A percentile compares a stretch with the other conserved stretches of the same genome.
These are phyloP conservation scores for Heptranchias perlo DNA, from an alignment of 2,113 vertebrate genomes.

Conservation along the genomic window DNA sequence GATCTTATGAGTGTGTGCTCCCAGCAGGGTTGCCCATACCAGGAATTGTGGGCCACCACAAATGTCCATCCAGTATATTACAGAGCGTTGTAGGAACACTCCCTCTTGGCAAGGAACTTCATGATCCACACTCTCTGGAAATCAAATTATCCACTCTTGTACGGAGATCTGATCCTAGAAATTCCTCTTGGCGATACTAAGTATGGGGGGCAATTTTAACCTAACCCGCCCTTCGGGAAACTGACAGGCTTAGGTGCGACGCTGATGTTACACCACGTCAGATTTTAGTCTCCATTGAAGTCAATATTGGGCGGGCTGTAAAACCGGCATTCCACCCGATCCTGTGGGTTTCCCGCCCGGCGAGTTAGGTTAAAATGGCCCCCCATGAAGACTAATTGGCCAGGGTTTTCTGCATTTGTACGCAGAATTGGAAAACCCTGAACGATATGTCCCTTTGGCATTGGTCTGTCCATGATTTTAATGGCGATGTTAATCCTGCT, in stretches of 20 bases:
- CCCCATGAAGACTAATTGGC: background rate
- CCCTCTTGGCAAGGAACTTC: background rate
- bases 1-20: too few relatives aligned
- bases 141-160: background rate
- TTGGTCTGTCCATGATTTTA: background rate
- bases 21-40: background rate
- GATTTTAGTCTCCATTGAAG: background rate
- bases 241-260: too few relatives aligned
- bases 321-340: background rate
- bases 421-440: background rate
- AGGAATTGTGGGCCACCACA: too few relatives aligned
- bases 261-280: background rate
- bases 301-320: too few relatives aligned
- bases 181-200: background rate
- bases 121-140: background rate
- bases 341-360: background rate
- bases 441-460: too few relatives aligned
- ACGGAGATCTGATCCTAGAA: background rate
- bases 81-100: background rate
- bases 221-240: background rate
- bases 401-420: background rate
- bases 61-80: background rate
- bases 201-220: background rate
- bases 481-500: background rate
- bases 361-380: background rate